Conservation (phyloP, 2,797 vertebrate genomes). For the Sebastiscus tertius region DNA sequence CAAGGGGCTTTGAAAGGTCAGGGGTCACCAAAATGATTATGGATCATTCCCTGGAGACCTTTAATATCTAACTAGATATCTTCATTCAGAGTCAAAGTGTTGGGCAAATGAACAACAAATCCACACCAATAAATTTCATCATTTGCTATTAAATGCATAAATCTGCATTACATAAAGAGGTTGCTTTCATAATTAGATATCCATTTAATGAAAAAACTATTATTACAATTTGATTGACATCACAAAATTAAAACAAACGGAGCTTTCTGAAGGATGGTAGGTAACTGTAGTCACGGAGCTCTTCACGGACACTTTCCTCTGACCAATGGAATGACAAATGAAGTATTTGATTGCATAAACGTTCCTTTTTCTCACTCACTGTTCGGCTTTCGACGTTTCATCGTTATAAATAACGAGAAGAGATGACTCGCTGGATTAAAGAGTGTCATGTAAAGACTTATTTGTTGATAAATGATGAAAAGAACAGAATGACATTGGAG, state of each 20-base stretch:
- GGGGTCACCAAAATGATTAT: no score
- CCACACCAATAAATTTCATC: neutral
- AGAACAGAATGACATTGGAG: constrained; percentile 2
- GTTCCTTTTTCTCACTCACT: neutral
- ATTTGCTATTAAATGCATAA: neutral
- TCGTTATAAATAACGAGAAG: constrained; percentile 1
- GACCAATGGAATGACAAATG: neutral
- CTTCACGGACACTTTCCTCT: neutral
- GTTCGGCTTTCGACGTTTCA: neutral
- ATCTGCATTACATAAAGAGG: neutral
- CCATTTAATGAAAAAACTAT: neutral
- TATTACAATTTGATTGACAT: neutral
- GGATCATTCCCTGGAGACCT: no score
- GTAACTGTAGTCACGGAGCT: neutral
- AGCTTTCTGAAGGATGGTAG: neutral
- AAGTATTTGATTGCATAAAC: neutral
- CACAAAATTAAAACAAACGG: constrained; percentile 19
- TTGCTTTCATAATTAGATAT: neutral
- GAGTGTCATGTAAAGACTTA: constrained; percentile 8
- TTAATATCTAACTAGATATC: neutral
- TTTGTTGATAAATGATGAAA: constrained; percentile 35
- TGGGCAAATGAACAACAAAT: neutral
- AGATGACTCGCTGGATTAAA: constrained; percentile 31
- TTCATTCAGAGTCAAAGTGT: neutral
- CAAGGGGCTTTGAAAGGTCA: neutral